Percentiles rank a stretch among this genome's conserved stretches.
Evolutionary conservation across 1,140 invertebrate species (phyloP).

Genomic region (Philopotamus ludificatus): DNA sequence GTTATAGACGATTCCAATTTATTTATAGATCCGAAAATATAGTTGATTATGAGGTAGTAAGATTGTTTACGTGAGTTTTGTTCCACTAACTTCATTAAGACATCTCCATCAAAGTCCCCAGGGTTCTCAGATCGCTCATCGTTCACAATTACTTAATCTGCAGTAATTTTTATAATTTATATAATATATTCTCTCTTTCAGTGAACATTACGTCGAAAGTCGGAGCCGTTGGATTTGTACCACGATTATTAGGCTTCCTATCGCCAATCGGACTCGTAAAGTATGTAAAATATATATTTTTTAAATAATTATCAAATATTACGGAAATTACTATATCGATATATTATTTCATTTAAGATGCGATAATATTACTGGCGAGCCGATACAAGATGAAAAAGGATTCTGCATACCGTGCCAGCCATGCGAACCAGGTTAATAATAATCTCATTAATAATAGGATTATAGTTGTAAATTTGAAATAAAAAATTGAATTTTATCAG

Average conservation of each 20-base stretch:
- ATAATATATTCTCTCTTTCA: conserved; percentile 58
- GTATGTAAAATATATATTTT: conserved; percentile 46
- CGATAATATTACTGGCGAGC: conserved; percentile 77
- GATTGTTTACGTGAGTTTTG: too few relatives aligned
- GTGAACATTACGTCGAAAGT: conserved; percentile 83
- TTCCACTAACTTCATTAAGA: too few relatives aligned
- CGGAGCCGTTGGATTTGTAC: conserved; percentile 92
- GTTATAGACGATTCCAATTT: too few relatives aligned
- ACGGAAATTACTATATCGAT: background rate
- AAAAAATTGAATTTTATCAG: conserved; percentile 37
- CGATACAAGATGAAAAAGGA: conserved; percentile 71
- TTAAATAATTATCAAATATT: conserved; percentile 10
- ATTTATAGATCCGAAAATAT: too few relatives aligned
- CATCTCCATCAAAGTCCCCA: too few relatives aligned
- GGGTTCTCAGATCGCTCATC: too few relatives aligned
- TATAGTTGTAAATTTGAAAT: background rate
- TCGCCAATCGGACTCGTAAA: conserved; percentile 75
- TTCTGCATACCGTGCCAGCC: conserved; percentile 77
- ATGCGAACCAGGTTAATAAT: conserved; percentile 60
- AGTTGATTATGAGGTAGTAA: too few relatives aligned
- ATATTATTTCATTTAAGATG: conserved; percentile 55
- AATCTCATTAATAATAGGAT: too few relatives aligned
- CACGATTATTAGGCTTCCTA: conserved; percentile 61
- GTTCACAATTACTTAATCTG: too few relatives aligned
- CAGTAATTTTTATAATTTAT: too few relatives aligned